A percentile compares a stretch with the other conserved stretches of the same genome.
Evolutionary conservation across 2,113 vertebrate species (phyloP).

Genomic region (Chlorodrepanis virens): DNA sequence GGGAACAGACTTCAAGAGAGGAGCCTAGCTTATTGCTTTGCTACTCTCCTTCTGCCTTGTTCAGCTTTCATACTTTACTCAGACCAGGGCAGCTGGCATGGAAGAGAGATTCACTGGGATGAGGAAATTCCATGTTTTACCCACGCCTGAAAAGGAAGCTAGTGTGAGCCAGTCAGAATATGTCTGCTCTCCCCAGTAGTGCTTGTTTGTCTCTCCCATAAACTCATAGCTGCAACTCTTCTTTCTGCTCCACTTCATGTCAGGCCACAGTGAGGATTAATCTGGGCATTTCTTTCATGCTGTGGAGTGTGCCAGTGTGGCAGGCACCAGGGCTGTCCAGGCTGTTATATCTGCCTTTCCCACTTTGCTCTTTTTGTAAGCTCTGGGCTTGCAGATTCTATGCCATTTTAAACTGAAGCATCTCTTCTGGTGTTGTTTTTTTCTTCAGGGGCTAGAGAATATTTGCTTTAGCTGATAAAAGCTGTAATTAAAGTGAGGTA

Average conservation of each 20-base stretch:
- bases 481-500: background rate
- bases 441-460: background rate
- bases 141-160: background rate
- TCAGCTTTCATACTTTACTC: background rate
- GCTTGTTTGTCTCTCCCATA: background rate
- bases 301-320: background rate
- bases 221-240: background rate
- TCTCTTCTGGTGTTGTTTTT: conserved; percentile 3
- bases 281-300: background rate
- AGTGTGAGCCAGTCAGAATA: background rate
- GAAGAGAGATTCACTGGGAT: background rate
- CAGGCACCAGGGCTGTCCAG: background rate
- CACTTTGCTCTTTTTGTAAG: background rate
- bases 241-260: background rate
- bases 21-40: background rate
- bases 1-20: background rate
- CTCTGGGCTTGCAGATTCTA: background rate
- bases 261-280: background rate
- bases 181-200: background rate
- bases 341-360: background rate
- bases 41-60: background rate
- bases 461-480: conserved; percentile 30
- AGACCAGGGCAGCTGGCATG: background rate
- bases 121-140: background rate
- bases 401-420: background rate